Base-by-base conservation (phyloP, 1,140 invertebrate species). In the Halyomorpha halys region DNA sequence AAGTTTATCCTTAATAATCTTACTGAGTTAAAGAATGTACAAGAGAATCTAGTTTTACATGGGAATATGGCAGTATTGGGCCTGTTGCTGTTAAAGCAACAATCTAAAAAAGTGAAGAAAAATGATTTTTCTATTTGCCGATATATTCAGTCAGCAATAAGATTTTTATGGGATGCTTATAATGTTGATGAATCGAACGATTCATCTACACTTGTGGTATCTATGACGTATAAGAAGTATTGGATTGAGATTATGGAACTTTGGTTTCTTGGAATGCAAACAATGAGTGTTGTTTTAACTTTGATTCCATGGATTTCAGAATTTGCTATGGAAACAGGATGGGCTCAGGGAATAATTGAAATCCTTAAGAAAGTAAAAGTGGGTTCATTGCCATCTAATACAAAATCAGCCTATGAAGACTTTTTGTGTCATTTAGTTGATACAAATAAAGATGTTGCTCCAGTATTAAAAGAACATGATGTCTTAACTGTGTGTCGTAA, bases 241-340 rank as follows among this genome's bases (percentile, higher is more conserved):
- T 95, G 91, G 92, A 83, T 85, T 73, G 90, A 94, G 70, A 80
- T 94, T 18, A 89, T 86, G 74, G 92, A 94, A 74, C 76, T 94
- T 1, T 95, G 92, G 92, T 94, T 93, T 75, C 76, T 95, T 21
- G 91, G 91, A 15, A 92, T 94, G 89, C 91, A 94, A 75, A 93
- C 90, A 15, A 84, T 94, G 76, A 85, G 87, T 68, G 82, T 83
- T 6, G 84, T 94, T 0, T 74, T 94, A 11, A 80, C 85, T 4
- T 79, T 85, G 54, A 82, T 93, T 56, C 89, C 90, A 1, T 94
- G 91, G 91, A 83, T 94, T 19, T 89, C 89, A 0, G 88, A 93
- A 70, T 95, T 94, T 76, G 85, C 87, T 0, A 83, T 93, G 65
- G 91, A 94, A 69, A 91, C 89, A 72, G 91, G 91, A n/a, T 95